Percentiles rank a stretch among this genome's conserved stretches.
Evolutionary conservation across 92 coral and sea anemone genomes (phyloP).

Genomic region (Muricea muricata): DNA sequence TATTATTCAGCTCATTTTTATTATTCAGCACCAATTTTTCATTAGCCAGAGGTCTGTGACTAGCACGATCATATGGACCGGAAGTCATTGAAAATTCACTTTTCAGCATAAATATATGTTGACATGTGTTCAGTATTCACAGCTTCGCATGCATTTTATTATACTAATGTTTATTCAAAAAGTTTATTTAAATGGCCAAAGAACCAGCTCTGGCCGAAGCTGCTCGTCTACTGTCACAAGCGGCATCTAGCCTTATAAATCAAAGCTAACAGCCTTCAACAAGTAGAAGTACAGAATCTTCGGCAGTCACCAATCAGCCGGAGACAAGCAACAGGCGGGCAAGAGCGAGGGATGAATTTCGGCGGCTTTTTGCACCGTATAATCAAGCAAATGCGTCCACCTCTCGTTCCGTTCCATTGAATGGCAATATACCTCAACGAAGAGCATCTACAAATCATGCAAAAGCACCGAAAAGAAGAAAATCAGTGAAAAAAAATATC

Average conservation of each 20-base stretch:
- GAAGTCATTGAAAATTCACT: not conserved
- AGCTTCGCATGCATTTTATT: not conserved
- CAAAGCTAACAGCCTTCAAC: slow-evolving; percentile 3
- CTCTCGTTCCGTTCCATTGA: not conserved
- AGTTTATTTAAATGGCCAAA: slow-evolving; percentile 7
- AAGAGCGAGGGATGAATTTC: slow-evolving; percentile 14
- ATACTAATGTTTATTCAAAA: not conserved
- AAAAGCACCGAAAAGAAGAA: slow-evolving; percentile 4
- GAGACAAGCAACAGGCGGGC: slow-evolving; percentile 24
- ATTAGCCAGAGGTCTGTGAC: slow-evolving; percentile 16
- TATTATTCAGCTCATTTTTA: not conserved
- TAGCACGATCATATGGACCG: slow-evolving; percentile 2
- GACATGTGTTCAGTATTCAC: not conserved
- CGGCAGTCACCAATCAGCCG: slow-evolving; percentile 19
- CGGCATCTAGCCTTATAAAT: slow-evolving; percentile 25
- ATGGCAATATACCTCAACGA: not conserved
- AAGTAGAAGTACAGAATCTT: not conserved
- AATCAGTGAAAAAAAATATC: slow-evolving; percentile 1
- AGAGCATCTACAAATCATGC: not conserved
- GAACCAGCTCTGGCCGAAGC: slow-evolving; percentile 24
- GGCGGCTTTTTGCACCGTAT: slow-evolving; percentile 36
- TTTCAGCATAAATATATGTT: not conserved
- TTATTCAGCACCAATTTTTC: not conserved
- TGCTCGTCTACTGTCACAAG: slow-evolving; percentile 30
- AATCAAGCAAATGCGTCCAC: slow-evolving; percentile 6